A percentile compares a stretch with the other conserved stretches of the same genome.
Evolutionary conservation across 2,797 vertebrate genomes (phyloP).

Genomic region (Pteropus rufus): DNA sequence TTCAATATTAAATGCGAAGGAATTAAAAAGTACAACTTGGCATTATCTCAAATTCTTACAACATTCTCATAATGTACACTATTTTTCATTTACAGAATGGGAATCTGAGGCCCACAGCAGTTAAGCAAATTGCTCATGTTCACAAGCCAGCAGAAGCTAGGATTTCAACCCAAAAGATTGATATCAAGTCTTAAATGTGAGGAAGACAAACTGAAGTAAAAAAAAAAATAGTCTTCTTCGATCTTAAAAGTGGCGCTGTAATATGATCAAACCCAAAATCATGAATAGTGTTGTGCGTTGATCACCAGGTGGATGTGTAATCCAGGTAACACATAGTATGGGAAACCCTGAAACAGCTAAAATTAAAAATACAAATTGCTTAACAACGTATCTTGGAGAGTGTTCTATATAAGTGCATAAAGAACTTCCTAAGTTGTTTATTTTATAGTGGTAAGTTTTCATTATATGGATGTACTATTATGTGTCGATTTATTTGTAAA

Average conservation of each 20-base stretch:
- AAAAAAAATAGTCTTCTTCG: background rate
- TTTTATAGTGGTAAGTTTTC: background rate
- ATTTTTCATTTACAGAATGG: background rate
- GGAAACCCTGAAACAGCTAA: background rate
- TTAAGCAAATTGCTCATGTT: background rate
- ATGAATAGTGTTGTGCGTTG: background rate
- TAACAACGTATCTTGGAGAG: background rate
- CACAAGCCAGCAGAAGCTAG: background rate
- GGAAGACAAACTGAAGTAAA: background rate
- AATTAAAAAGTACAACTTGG: background rate
- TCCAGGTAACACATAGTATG: too few species aligned
- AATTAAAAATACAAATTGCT: background rate
- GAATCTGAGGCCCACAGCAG: background rate
- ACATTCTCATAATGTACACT: background rate
- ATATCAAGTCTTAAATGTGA: background rate
- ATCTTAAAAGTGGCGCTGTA: background rate
- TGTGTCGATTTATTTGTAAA: background rate
- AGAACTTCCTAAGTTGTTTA: background rate
- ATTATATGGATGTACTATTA: background rate
- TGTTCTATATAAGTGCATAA: background rate
- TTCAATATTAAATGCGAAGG: background rate
- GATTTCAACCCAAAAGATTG: background rate
- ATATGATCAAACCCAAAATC: background rate
- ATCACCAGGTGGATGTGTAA: background rate
- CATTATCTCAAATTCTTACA: background rate